Evolutionary conservation across 1,140 invertebrate genomes (phyloP).

Genomic region (Drosophila ogumai): DNA sequence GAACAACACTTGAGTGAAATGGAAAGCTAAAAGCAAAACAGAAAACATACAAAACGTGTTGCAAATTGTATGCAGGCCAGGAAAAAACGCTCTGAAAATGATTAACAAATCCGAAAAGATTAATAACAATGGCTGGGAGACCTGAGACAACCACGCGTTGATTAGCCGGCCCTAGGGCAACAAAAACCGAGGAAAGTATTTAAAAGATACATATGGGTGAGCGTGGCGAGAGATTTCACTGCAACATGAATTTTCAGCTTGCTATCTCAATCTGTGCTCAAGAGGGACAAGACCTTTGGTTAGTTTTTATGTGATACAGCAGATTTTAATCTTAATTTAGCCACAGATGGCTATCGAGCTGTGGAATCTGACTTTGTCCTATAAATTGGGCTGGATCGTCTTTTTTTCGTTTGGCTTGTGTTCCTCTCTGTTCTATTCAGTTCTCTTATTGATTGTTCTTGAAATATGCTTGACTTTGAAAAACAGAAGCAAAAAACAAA

Average conservation of each 20-base stretch:
- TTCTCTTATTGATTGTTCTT: conserved; percentile 53
- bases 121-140: conserved; percentile 49
- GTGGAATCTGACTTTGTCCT: conserved; percentile 36
- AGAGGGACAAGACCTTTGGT: conserved; percentile 16
- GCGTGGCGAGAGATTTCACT: conserved; percentile 54
- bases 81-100: conserved; percentile 27
- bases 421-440: conserved; percentile 17
- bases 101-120: conserved; percentile 51
- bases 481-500: conserved; percentile 29
- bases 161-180: conserved; percentile 58
- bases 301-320: conserved; percentile 8
- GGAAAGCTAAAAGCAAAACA: conserved; percentile 59
- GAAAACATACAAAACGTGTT: conserved; percentile 62
- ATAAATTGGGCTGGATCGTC: conserved; percentile 46
- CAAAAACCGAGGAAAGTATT: conserved; percentile 37
- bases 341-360: conserved; percentile 52
- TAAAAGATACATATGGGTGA: conserved; percentile 33
- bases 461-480: conserved; percentile 52
- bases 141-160: conserved; percentile 54
- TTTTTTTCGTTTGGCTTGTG: conserved; percentile 14
- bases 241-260: conserved; percentile 12
- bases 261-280: conserved; percentile 21
- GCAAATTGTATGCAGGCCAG: conserved; percentile 68
- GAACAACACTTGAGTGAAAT: conserved; percentile 58
- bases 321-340: conserved; percentile 36